A percentile compares a stretch with the other conserved stretches of the same genome.
phyloP scores from a whole-genome alignment of 2,113 vertebrate species.

The Pheucticus melanocephalus region DNA sequence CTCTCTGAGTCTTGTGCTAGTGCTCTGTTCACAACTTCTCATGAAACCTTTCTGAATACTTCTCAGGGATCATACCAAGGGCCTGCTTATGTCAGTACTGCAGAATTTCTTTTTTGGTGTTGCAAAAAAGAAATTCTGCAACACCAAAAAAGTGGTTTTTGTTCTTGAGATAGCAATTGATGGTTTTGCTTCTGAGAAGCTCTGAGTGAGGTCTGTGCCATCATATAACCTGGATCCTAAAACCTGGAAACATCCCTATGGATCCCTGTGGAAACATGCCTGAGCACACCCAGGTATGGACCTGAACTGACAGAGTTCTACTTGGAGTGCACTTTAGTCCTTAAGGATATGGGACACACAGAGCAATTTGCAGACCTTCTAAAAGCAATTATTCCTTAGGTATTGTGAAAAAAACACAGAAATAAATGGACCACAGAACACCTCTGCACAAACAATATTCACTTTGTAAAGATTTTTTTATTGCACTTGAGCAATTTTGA shows the following conservation, averaged over 20 bases:
- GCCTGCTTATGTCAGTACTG: background rate
- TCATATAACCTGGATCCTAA: background rate
- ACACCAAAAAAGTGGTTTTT: background rate
- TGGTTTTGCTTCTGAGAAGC: background rate
- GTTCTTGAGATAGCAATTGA: background rate
- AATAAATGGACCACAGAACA: background rate
- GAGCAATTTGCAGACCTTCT: background rate
- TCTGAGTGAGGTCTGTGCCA: background rate
- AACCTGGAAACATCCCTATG: background rate
- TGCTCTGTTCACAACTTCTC: background rate
- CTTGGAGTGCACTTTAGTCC: background rate
- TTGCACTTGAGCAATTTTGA: background rate
- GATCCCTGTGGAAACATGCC: background rate
- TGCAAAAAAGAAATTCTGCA: too few relatives aligned
- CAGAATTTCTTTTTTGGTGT: background rate
- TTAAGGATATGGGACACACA: background rate
- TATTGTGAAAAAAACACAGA: background rate
- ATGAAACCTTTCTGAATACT: background rate
- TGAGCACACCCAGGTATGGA: background rate
- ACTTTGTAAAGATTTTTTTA: background rate
- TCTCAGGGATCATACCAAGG: background rate
- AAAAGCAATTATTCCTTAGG: background rate
- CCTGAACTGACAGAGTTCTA: background rate
- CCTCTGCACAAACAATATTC: background rate
- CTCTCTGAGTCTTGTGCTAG: background rate